These are phyloP conservation scores for Shargacucullia verbasci DNA, from an alignment of 2,888 invertebrate species.

Conservation along the genomic window DNA sequence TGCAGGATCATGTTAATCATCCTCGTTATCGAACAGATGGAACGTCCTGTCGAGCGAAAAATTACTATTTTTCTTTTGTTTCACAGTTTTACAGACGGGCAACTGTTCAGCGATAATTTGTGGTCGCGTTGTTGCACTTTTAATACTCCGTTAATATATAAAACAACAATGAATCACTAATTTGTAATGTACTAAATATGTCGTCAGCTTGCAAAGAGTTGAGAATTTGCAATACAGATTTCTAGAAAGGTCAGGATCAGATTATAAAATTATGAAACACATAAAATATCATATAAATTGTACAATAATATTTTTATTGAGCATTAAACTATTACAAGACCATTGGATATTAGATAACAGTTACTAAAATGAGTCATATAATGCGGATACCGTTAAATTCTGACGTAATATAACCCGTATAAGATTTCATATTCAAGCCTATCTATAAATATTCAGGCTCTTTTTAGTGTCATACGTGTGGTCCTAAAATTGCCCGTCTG, in stretches of 20 bases:
- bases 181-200: too few relatives aligned
- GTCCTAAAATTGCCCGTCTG: constrained; percentile 23
- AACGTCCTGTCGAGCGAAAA: constrained; percentile 64
- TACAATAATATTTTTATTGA: constrained; percentile 24
- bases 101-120: constrained; percentile 22
- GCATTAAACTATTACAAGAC: constrained; percentile 21
- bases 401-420: constrained; percentile 19
- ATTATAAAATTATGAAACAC: constrained; percentile 15
- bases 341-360: constrained; percentile 27
- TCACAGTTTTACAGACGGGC: constrained; percentile 25
- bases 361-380: constrained; percentile 31
- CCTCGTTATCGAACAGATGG: constrained; percentile 65
- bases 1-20: constrained; percentile 67
- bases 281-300: constrained; percentile 14
- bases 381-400: constrained; percentile 25
- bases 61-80: constrained; percentile 45
- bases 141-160: too few relatives aligned
- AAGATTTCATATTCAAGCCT: constrained; percentile 19
- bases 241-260: constrained; percentile 10
- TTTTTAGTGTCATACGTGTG: constrained; percentile 26
- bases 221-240: constrained; percentile 12
- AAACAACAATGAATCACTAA: neutral
- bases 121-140: neutral
- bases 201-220: neutral
- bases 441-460: constrained; percentile 44